These are phyloP conservation scores for Tachysurus fulvidraco DNA, from an alignment of 2,113 vertebrate species.

Conservation along the genomic window DNA sequence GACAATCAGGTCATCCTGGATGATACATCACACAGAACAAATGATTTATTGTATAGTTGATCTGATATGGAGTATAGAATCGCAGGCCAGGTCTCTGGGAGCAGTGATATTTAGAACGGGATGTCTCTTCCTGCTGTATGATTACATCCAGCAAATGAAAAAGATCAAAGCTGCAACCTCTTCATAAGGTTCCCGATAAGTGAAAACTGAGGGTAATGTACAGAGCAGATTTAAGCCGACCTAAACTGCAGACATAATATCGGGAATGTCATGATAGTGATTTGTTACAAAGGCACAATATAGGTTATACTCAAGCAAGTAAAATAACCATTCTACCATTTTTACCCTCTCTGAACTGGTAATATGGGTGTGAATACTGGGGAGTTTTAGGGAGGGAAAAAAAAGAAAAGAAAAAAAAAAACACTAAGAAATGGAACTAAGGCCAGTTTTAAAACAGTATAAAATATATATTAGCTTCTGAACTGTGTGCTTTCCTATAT, in stretches of 20 bases:
- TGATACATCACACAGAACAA: background rate
- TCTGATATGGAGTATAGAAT: background rate
- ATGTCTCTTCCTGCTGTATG: background rate
- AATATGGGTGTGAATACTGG: no score
- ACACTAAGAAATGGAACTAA: background rate
- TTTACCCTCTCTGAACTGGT: no score
- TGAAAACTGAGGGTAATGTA: background rate
- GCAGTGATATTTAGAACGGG: background rate
- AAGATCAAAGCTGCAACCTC: background rate
- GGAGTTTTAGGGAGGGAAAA: no score
- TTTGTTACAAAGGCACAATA: background rate
- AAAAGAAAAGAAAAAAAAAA: background rate
- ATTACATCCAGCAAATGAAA: background rate
- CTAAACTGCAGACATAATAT: background rate
- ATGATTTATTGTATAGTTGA: slow-evolving; percentile 10
- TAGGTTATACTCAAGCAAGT: background rate
- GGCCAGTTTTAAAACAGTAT: background rate
- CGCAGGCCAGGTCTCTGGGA: background rate
- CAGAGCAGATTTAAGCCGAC: background rate
- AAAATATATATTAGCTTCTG: background rate
- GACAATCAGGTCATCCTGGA: background rate
- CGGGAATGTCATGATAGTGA: background rate
- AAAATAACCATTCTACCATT: background rate
- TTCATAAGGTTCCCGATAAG: background rate
- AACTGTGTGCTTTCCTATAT: background rate